Evolutionary conservation across 1,140 invertebrate species (phyloP).

Genomic region (Apis laboriosa): DNA sequence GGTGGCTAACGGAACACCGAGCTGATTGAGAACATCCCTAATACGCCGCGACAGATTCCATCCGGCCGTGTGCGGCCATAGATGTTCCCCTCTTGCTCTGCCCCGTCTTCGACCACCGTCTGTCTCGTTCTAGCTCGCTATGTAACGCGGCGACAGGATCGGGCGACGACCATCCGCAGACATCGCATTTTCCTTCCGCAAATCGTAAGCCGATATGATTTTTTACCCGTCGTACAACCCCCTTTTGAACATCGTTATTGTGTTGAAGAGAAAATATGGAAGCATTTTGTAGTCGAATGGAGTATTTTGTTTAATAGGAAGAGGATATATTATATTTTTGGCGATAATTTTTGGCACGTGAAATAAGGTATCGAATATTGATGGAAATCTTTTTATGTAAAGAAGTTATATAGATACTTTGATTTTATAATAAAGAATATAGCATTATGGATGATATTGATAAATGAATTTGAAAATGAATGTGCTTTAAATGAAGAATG

Average conservation of each 20-base stretch:
- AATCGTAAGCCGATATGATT: constrained; percentile 50
- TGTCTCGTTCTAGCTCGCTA: constrained; percentile 8
- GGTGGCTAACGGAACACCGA: constrained; percentile 74
- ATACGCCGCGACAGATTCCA: constrained; percentile 79
- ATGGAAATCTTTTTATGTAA: no score
- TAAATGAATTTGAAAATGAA: no score
- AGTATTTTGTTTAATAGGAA: no score
- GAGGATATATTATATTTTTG: no score
- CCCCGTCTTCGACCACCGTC: constrained; percentile 34
- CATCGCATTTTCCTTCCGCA: constrained; percentile 36
- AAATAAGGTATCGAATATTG: no score
- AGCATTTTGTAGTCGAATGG: no score
- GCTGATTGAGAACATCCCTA: constrained; percentile 81
- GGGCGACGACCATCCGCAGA: constrained; percentile 24
- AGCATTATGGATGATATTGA: no score
- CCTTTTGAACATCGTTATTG: constrained; percentile 21
- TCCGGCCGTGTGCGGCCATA: constrained; percentile 76
- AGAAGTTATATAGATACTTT: no score
- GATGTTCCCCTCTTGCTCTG: constrained; percentile 40
- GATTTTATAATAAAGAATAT: no score
- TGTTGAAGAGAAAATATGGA: no score
- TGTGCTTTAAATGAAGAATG: no score
- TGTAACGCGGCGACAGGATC: neutral
- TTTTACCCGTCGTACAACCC: constrained; percentile 5
- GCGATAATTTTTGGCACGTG: no score